Base-by-base conservation (phyloP, 2,888 invertebrate species). In the Leucophenga maculata region DNA sequence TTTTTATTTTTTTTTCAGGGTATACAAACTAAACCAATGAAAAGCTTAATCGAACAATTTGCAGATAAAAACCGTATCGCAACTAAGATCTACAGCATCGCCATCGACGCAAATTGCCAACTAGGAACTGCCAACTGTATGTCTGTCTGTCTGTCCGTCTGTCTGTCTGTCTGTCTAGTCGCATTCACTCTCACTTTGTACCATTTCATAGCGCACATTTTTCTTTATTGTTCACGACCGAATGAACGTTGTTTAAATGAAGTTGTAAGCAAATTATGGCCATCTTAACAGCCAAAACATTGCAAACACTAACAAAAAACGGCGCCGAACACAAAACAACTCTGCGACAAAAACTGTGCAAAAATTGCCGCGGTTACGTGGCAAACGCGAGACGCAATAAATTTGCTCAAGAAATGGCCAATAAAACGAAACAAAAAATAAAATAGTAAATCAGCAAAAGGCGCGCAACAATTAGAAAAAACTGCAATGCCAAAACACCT, bases 391-490 rank as follows among this genome's bases (percentile, higher is more conserved):
- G 78, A 83, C 83, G 83, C 80, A 82, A 80, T 80, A 83, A 80
- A 80, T 80, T 80, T 83, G 39, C 1, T 11, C 76, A 71, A 77
- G 83, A 83, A 59, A 59, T 59, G 32, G 32, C 59, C 59, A 59
- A 18, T n/a, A 55, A 11, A 22, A 1, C 22, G n/a, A 55, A 60
- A 44, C 14, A 22, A 26, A 64, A 64, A 11, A 13, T 32, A 4
- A 18, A 50, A 50, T 6, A 11, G 26, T 26, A 57, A 57, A 57
- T 57, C 50, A 16, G 39, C 48, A 46, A 48, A 39, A 65, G 50
- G 83, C 80, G 81, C 76, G 74, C 83, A 81, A 84, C 84, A 81
- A 81, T 81, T 81, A 81, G 84, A 84, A 77, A 81, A 68, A 67
- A 57, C 31, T 44, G 54, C 73, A 70, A 74, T 66, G 79, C 80